Percentiles rank a stretch among this genome's conserved stretches.
phyloP scores from a whole-genome alignment of 1,140 invertebrate genomes.

The Microplitis mediator region DNA sequence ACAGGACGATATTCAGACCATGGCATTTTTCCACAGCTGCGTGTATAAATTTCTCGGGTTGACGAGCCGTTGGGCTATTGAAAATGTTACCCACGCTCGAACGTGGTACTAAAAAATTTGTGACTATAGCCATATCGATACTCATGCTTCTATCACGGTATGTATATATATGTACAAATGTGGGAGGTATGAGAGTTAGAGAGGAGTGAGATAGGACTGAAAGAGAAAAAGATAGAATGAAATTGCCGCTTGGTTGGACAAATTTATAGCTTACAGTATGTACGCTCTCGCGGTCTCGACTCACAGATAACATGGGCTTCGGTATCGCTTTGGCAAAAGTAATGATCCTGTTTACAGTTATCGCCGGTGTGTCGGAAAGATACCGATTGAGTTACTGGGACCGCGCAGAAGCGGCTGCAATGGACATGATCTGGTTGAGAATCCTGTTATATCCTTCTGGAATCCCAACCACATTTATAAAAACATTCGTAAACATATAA shows the following conservation, averaged over 20 bases:
- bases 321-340: conserved; percentile 43
- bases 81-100: conserved; percentile 18
- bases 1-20: too few species aligned
- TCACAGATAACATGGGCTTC: conserved; percentile 48
- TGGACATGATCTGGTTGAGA: too few species aligned
- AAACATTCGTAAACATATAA: too few species aligned
- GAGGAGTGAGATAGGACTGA: conserved; percentile 7
- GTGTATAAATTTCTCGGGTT: conserved; percentile 13
- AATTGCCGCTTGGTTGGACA: conserved; percentile 23
- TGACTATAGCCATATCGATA: not conserved
- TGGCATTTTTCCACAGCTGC: not conserved
- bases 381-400: conserved; percentile 45
- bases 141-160: not conserved
- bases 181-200: conserved; percentile 4
- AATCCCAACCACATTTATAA: too few species aligned
- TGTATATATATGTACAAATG: not conserved
- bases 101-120: conserved; percentile 13
- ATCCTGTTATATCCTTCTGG: too few species aligned
- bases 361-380: conserved; percentile 43
- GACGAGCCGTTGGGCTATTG: conserved; percentile 4
- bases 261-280: conserved; percentile 30
- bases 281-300: conserved; percentile 29
- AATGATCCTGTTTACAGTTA: conserved; percentile 50
- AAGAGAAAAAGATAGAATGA: conserved; percentile 2
- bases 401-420: too few species aligned